Conservation (phyloP, 2,797 vertebrate genomes). For the Nothura maculosa region DNA sequence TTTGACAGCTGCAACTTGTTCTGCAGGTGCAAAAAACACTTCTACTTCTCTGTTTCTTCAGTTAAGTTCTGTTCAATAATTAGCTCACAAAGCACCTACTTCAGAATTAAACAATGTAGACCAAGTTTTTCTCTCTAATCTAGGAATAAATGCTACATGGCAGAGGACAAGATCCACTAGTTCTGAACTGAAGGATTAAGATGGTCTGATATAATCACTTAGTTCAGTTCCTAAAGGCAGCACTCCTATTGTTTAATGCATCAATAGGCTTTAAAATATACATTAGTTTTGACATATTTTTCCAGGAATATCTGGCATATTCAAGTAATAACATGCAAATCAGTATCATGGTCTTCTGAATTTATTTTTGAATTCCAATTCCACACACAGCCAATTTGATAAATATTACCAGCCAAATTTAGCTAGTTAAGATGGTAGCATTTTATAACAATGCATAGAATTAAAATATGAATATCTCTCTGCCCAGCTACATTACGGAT, state of each 20-base stretch:
- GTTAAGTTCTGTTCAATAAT: slow-evolving; percentile 20
- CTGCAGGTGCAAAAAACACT: slow-evolving; percentile 70
- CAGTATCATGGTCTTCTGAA: not conserved
- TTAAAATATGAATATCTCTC: not conserved
- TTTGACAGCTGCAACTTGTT: slow-evolving; percentile 63
- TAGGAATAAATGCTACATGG: not conserved
- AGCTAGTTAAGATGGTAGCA: not conserved
- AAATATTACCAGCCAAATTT: not conserved
- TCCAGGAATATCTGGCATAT: not conserved
- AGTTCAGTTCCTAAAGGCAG: not conserved
- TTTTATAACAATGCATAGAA: not conserved
- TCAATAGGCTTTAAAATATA: not conserved
- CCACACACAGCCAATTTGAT: not conserved
- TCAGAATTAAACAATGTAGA: not conserved
- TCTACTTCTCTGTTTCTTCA: slow-evolving; percentile 57
- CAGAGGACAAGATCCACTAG: not conserved
- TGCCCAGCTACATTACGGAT: not conserved
- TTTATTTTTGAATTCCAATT: not conserved
- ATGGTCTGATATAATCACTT: not conserved
- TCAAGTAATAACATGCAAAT: not conserved
- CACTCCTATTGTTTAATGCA: not conserved
- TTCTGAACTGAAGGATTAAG: not conserved
- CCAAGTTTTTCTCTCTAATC: not conserved
- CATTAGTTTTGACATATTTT: not conserved
- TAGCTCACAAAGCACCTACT: slow-evolving; percentile 3